Base-by-base conservation (phyloP, 2,113 vertebrate species). In the Pomatostomus ruficeps region DNA sequence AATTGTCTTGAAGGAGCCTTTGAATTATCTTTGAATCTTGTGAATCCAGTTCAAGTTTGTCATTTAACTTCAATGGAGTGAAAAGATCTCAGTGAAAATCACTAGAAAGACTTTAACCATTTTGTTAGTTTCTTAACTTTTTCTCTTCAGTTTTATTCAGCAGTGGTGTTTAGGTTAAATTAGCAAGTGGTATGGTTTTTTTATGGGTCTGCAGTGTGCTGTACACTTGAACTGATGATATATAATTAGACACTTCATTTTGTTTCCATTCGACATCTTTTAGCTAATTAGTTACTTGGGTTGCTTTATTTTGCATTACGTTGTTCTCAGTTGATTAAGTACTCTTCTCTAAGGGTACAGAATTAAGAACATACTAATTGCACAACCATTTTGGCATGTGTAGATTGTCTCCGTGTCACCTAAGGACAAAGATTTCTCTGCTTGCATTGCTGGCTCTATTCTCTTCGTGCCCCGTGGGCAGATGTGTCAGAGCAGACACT, bases 321-420 rank as follows among this genome's bases (percentile, higher is more conserved):
- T 49, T 72, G 72, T 79, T 91, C 95, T 91, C 46, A 33, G 59
- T 79, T 91, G 85, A 73, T 91, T 72, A 91, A 86, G 73, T 83
- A 36, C 24, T 29, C 79, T 94, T 90, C 92, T 95, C 82, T 91
- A 13, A 96, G 89, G 95, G 91, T 93, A 86, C 83, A 59, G 80
- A 96, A 96, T 91, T 83, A 93, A 85, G 94, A 94, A 77, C 40
- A 36, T 83, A 70, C 88, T 95, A 96, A 96, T 95, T 95, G 93
- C 76, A 75, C 89, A 93, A 89, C 67, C 23, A 2, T 84, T 78
- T 72, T 94, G 87, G 91, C 84, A 26, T 12, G 54, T 79, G 75
- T 31, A 28, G 76, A 8, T 85, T 71, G 81, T 72, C 48, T 89
- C 4, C 3, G 63, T 95, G 94, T 95, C 92, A 97, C 91, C 82